Percentiles rank a stretch among this genome's conserved stretches.
phyloP scores from a whole-genome alignment of 2,888 invertebrate genomes.

The Onchidella celtica region DNA sequence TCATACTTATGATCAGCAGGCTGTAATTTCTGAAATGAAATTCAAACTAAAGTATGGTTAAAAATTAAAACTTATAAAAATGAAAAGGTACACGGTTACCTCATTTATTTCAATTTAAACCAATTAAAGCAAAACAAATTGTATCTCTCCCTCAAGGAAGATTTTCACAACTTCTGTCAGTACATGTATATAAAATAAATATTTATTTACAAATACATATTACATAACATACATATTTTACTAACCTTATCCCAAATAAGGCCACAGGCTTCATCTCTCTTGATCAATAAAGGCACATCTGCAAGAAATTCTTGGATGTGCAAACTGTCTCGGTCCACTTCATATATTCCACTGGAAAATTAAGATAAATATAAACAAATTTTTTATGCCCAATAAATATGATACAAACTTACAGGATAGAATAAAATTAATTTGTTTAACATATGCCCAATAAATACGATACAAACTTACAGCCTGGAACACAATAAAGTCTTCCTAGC shows the following conservation, averaged over 20 bases:
- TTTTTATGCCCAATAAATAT: too few species aligned
- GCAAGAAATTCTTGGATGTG: conserved; percentile 20
- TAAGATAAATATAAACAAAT: background rate
- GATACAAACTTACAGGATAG: too few species aligned
- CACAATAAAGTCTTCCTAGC: too few species aligned
- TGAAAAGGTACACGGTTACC: background rate
- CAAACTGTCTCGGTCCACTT: background rate
- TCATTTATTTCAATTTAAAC: background rate
- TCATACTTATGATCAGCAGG: conserved; percentile 40
- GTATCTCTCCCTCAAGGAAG: too few species aligned
- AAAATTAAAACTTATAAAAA: background rate
- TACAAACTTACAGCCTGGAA: too few species aligned
- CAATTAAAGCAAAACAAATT: too few species aligned
- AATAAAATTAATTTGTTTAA: too few species aligned
- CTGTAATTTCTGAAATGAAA: conserved; percentile 30
- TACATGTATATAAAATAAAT: too few species aligned
- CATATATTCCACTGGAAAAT: conserved; percentile 18
- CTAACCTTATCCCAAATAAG: conserved; percentile 42
- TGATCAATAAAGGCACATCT: conserved; percentile 20
- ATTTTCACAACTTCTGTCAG: too few species aligned
- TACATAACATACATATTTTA: too few species aligned
- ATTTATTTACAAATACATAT: too few species aligned
- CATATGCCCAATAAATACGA: too few species aligned
- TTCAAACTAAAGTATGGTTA: background rate
- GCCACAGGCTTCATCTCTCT: conserved; percentile 14